Conservation (phyloP, 1,140 invertebrate species). For the Zaprionus capensis region DNA sequence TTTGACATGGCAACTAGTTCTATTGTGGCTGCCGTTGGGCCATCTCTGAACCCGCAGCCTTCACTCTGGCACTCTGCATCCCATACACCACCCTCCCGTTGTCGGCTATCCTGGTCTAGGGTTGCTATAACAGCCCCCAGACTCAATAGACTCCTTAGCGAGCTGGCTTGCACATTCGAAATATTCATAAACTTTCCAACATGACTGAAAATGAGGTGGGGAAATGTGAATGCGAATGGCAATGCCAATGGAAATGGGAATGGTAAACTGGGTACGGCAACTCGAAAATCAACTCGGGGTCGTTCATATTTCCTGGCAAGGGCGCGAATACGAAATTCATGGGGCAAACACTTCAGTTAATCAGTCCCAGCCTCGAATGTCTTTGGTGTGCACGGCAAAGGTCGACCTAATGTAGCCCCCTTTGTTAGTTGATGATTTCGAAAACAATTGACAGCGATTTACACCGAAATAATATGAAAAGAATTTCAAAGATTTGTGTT, state of each 20-base stretch:
- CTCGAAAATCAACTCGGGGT: slow-evolving; percentile 13
- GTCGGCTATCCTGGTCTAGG: not conserved
- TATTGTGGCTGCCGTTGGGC: not conserved
- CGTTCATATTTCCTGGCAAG: not conserved
- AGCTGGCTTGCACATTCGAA: slow-evolving; percentile 22
- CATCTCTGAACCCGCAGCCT: not conserved
- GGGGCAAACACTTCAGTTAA: slow-evolving; percentile 38
- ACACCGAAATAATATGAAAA: not conserved
- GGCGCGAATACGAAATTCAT: slow-evolving; percentile 34
- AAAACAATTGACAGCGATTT: slow-evolving; percentile 2
- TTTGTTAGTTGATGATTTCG: not conserved
- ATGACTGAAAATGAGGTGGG: not conserved
- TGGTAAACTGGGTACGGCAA: slow-evolving; percentile 7
- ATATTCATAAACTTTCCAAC: slow-evolving; percentile 46
- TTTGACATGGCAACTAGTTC: slow-evolving; percentile 37
- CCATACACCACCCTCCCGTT: not conserved
- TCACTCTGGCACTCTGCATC: not conserved
- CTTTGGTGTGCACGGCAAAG: not conserved
- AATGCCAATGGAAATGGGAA: not conserved
- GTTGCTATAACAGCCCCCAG: slow-evolving; percentile 39
- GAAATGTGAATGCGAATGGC: not conserved
- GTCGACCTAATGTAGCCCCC: not conserved
- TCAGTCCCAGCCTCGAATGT: slow-evolving; percentile 9
- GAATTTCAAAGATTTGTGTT: not conserved
- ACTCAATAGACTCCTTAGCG: slow-evolving; percentile 25